These are phyloP conservation scores for Zaprionus camerounensis DNA, from an alignment of 1,140 invertebrate species.

Conservation along the genomic window DNA sequence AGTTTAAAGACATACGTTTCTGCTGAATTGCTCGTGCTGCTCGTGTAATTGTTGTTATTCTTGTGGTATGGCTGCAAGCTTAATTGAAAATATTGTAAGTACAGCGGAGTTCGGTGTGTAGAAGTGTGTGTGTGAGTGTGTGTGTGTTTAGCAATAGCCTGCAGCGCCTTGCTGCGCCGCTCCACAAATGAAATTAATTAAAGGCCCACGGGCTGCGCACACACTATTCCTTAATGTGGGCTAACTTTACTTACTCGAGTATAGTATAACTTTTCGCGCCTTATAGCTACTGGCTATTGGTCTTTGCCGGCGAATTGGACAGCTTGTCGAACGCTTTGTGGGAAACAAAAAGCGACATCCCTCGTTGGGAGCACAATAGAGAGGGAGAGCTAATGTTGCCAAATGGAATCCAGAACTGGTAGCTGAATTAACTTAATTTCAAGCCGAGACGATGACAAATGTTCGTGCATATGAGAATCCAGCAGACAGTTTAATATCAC, in stretches of 20 bases:
- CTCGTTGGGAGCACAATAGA: background rate
- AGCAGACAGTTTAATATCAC: background rate
- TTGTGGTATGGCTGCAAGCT: slow-evolving; percentile 74
- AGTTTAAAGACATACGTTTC: slow-evolving; percentile 4
- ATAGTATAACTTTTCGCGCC: slow-evolving; percentile 66
- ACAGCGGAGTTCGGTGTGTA: slow-evolving; percentile 36
- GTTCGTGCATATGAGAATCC: slow-evolving; percentile 3
- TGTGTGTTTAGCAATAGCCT: slow-evolving; percentile 67
- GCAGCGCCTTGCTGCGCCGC: slow-evolving; percentile 62
- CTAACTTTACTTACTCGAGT: slow-evolving; percentile 27
- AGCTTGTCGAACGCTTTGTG: background rate
- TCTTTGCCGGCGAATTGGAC: slow-evolving; percentile 6
- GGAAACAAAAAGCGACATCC: background rate
- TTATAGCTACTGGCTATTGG: slow-evolving; percentile 71
- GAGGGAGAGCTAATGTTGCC: slow-evolving; percentile 7
- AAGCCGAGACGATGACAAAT: slow-evolving; percentile 10
- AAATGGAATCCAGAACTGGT: background rate
- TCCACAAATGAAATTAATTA: slow-evolving; percentile 78
- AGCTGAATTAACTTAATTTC: background rate
- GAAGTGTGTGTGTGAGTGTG: slow-evolving; percentile 53
- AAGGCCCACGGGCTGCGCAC: slow-evolving; percentile 54
- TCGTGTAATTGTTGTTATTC: slow-evolving; percentile 79
- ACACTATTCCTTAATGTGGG: slow-evolving; percentile 18
- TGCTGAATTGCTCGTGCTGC: slow-evolving; percentile 23
- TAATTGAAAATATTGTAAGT: slow-evolving; percentile 81